Evolutionary conservation across 2,888 invertebrate genomes (phyloP), one percentile per base, ranked within the genome.

Genomic region (Drosophila kanekoi): DNA sequence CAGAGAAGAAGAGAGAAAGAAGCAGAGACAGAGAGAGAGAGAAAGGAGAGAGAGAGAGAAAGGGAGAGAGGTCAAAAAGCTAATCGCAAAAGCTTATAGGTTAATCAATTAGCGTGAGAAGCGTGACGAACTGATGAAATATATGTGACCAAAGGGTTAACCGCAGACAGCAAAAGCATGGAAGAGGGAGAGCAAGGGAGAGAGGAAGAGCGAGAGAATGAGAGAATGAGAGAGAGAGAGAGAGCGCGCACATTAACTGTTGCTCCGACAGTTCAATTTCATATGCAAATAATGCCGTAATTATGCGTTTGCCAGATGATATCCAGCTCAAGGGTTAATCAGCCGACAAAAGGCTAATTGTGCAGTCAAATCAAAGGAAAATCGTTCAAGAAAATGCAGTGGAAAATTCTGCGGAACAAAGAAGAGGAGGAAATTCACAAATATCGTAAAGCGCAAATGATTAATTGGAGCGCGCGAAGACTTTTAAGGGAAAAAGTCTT

Each of bases 391-490:
- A 16, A 16, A 41, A 18, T 16, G 1, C n/a, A n/a, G 9, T 11
- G 11, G 6, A 8, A 43, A 20, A 43, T 33, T 8, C 14, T 3
- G 8, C 14, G 14, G n/a, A n/a, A 33, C 2, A n/a, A 23, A 35
- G 23, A 63, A 2, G 23, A 28, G 0, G 0, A 28, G 28, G 8
- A 28, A 28, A 28, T 8, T 8, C 8, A 8, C 8, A 28, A 28
- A 28, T 23, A 23, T 6, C 23, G 23, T 23, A 8, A 72, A 72
- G 72, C 38, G 18, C 60, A 72, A 62, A 69, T 86, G 84, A 81
- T 81, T 86, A 81, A 86, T 81, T 86, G 81, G 81, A 80, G 66
- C 68, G 67, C 10, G 45, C 57, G 58, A 40, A 10, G 38, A 28
- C 8, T 28, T 28, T 28, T 28, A 28, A 8, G 28, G 28, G 8